Percentiles rank a stretch among this genome's conserved stretches.
These are phyloP conservation scores for Agrilus cyanescens DNA, from an alignment of 2,888 invertebrate genomes.

Conservation along the genomic window DNA sequence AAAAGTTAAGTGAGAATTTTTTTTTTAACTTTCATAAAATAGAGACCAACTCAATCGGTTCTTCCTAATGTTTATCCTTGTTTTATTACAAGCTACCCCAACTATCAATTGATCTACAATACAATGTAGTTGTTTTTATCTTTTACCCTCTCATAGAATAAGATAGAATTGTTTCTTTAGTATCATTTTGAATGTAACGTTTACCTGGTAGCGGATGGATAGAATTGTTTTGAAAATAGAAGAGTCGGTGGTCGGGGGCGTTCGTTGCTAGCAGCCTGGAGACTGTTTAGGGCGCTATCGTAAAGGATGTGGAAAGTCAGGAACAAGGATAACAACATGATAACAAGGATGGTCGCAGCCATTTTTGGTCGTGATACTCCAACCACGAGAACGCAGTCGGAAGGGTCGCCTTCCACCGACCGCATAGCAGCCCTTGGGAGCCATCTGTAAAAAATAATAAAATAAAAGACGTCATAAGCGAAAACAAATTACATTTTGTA, in stretches of 20 bases:
- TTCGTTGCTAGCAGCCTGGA: slow-evolving; percentile 46
- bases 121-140: too few species aligned
- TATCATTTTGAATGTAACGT: slow-evolving; percentile 35
- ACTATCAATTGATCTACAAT: too few species aligned
- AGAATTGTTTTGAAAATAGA: slow-evolving; percentile 28
- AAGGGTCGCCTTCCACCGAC: slow-evolving; percentile 71
- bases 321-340: slow-evolving; percentile 70
- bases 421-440: slow-evolving; percentile 71
- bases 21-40: too few species aligned
- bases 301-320: slow-evolving; percentile 76
- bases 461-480: not conserved
- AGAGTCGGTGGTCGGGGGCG: slow-evolving; percentile 33
- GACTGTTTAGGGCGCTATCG: slow-evolving; percentile 72
- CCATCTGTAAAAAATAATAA: slow-evolving; percentile 49
- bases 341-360: slow-evolving; percentile 67
- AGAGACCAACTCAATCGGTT: too few species aligned
- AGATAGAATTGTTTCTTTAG: too few species aligned
- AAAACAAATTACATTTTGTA: not conserved
- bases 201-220: slow-evolving; percentile 50
- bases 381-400: slow-evolving; percentile 74
- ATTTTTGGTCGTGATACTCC: slow-evolving; percentile 76
- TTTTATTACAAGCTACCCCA: too few species aligned
- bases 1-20: too few species aligned
- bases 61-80: too few species aligned
- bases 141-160: too few species aligned